A percentile compares a stretch with the other conserved stretches of the same genome.
Evolutionary conservation across 2,113 vertebrate species (phyloP).

Genomic region (Epinephelus cyanopodus): DNA sequence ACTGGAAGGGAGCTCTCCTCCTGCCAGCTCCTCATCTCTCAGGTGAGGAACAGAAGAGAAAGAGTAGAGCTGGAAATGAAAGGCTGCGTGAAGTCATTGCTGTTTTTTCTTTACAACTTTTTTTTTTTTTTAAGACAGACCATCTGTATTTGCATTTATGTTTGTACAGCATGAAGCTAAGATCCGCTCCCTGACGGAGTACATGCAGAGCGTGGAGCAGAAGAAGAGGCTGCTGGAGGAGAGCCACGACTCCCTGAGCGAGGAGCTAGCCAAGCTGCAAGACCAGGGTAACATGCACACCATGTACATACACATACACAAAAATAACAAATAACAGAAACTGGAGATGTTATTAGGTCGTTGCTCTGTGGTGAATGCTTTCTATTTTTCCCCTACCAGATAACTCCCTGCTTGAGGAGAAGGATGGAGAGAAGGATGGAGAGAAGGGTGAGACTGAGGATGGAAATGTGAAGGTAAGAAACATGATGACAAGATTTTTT

Average conservation of each 20-base stretch:
- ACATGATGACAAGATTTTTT: background rate
- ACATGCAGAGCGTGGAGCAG: slow-evolving; percentile 94
- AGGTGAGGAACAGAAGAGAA: slow-evolving; percentile 79
- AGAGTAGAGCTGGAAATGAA: background rate
- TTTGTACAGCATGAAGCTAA: slow-evolving; percentile 91
- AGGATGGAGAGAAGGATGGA: slow-evolving; percentile 76
- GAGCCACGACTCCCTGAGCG: slow-evolving; percentile 90
- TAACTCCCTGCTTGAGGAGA: slow-evolving; percentile 75
- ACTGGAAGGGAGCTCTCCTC: slow-evolving; percentile 92
- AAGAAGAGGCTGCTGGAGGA: slow-evolving; percentile 94
- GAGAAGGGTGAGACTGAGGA: slow-evolving; percentile 83
- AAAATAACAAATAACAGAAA: background rate
- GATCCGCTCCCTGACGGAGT: slow-evolving; percentile 94
- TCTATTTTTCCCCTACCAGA: slow-evolving; percentile 53
- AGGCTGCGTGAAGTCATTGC: background rate
- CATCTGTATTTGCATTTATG: background rate
- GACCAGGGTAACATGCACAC: slow-evolving; percentile 86
- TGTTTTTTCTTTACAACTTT: background rate
- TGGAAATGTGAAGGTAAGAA: slow-evolving; percentile 77
- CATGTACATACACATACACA: background rate
- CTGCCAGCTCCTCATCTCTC: slow-evolving; percentile 97
- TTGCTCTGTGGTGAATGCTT: background rate
- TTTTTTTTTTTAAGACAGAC: too few relatives aligned
- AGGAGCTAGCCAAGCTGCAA: slow-evolving; percentile 91
- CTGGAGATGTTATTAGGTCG: background rate